A percentile compares a stretch with the other conserved stretches of the same genome.
These are phyloP conservation scores for Drosophila pegasa DNA, from an alignment of 2,888 invertebrate genomes.

Conservation along the genomic window DNA sequence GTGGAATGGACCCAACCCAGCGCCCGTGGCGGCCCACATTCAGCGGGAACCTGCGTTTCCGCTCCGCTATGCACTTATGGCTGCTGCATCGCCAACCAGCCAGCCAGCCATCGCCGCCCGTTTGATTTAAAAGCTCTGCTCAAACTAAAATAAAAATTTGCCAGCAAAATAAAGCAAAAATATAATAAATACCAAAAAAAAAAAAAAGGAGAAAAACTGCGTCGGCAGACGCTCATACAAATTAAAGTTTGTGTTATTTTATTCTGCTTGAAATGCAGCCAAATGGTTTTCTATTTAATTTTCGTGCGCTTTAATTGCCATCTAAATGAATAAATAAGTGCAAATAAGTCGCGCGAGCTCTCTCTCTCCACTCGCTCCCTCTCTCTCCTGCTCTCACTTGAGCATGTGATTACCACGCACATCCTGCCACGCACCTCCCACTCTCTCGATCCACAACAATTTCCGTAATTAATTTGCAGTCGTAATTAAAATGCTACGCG, in stretches of 20 bases:
- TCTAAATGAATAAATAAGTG: slow-evolving; percentile 65
- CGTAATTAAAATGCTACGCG: slow-evolving; percentile 52
- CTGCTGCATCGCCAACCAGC: slow-evolving; percentile 27
- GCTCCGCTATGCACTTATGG: slow-evolving; percentile 52
- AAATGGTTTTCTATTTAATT: slow-evolving; percentile 76
- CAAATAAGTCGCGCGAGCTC: slow-evolving; percentile 50
- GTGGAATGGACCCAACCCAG: slow-evolving; percentile 60
- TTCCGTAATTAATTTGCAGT: slow-evolving; percentile 49
- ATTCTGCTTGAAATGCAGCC: slow-evolving; percentile 76
- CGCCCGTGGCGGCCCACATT: slow-evolving; percentile 1
- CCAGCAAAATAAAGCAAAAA: too few species aligned
- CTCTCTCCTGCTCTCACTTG: slow-evolving; percentile 7
- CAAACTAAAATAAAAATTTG: slow-evolving; percentile 70
- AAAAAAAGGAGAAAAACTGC: slow-evolving; percentile 21
- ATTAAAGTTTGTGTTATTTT: slow-evolving; percentile 79
- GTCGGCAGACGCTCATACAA: slow-evolving; percentile 58
- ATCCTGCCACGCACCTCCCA: not conserved
- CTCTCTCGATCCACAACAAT: slow-evolving; percentile 16
- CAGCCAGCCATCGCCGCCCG: slow-evolving; percentile 39
- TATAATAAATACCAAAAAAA: too few species aligned
- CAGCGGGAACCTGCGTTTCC: slow-evolving; percentile 6
- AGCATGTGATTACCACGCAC: slow-evolving; percentile 43
- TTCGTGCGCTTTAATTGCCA: slow-evolving; percentile 71
- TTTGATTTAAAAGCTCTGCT: slow-evolving; percentile 70
- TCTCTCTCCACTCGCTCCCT: slow-evolving; percentile 1